Base-by-base conservation (phyloP, 2,113 vertebrate genomes). In the Gavia stellata region DNA sequence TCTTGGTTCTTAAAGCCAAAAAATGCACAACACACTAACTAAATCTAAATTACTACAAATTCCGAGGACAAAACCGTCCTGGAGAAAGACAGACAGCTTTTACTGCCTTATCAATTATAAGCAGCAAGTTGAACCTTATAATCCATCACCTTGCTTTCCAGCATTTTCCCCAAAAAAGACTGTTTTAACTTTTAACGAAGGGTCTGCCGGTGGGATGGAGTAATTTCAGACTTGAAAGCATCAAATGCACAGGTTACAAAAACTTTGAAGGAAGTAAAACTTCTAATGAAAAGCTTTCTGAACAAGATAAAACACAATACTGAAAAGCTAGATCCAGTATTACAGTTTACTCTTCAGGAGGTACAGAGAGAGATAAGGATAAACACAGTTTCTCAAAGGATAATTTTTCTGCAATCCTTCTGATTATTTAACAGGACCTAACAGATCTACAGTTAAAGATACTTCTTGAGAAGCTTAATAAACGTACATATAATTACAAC, bases 401-500 rank as follows among this genome's bases (percentile, higher is more conserved):
- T 14, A 34, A 12, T n/a, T 84, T 73, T 68, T 80, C n/a, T 31
- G 42, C 34, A 62, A 9, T 62, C 45, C 15, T 50, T 44, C 29
- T 34, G 47, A 53, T 59, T 70, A 34, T 42, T 59, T 59, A 65
- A 47, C 18, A 70, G 49, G 34, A 63, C 29, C 16, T 10, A 44
- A 38, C 13, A 81, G 28, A 49, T 26, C 19, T 58, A 40, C 10
- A 28, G 3, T 38, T 26, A 61, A 84, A 75, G 10, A 66, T 9
- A 66, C 33, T 50, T 59, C 36, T 11, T 40, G 20, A 81, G 49
- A 75, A 50, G 53, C 66, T 77, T 45, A 49, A 56, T 29, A 36
- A 62, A 31, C 4, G 11, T 11, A 24, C 0, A 0, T 31, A 33
- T 33, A 7, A 28, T 36, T 70, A 55, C 15, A 42, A 10, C 12